Evolutionary conservation across 2,797 vertebrate species (phyloP), one percentile per base, ranked within the genome.

Genomic region (Amblyraja radiata): DNA sequence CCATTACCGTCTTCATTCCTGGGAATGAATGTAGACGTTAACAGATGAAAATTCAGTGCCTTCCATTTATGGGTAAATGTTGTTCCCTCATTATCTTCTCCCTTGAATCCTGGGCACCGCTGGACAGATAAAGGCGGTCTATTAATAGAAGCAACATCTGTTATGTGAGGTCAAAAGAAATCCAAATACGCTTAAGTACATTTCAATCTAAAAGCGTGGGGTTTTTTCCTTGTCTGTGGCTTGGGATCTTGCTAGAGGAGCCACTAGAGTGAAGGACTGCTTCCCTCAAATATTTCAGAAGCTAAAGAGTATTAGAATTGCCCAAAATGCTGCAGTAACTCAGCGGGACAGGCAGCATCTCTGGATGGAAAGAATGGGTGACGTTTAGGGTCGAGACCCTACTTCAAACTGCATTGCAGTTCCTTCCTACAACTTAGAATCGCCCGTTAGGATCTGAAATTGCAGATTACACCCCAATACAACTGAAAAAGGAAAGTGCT

Each of bases 101-200:
- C 77, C 93, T 93, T 90, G 93, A 93, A 93, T 93, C 78, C 54
- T 74, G 78, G 94, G 74, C 93, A 94, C 93, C 93, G 94, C 1
- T 0, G 73, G 93, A 94, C 93, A 94, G 80, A 88, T 71, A 39
- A 14, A 94, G 94, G 83, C 93, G 58, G 79, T 93, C 93, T 96
- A 95, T 95, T 96, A 96, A 95, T 96, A 95, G 94, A 94, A 95
- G 93, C 95, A 93, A 93, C 95, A 79, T 95, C 93, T 95, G 94
- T 94, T 93, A 83, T 88, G 93, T 94, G 94, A 77, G 93, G 94
- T 93, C 46, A 95, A 93, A 94, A 95, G 93, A 93, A 95, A 94
- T 93, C 90, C 94, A 95, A 95, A 95, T 94, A 95, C 95, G 94
- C 94, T 95, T 95, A 94, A 96, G 95, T 94, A 94, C 94, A 94